Conservation (phyloP, 2,113 vertebrate species). For the Heterotilapia buettikoferi region DNA sequence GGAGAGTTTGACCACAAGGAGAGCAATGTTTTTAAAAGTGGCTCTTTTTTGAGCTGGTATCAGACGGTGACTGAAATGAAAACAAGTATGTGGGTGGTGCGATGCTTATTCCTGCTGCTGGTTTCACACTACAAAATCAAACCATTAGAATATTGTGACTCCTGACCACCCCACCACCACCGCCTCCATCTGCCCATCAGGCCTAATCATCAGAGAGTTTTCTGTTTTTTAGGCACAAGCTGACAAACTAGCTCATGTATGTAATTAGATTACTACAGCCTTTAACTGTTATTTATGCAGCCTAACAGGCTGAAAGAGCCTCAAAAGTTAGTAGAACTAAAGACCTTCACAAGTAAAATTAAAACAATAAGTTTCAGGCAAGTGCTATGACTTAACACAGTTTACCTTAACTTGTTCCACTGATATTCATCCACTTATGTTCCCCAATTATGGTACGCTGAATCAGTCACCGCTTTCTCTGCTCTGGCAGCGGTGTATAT, state of each 20-base stretch:
- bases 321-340: neutral
- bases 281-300: neutral
- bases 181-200: neutral
- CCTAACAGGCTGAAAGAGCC: neutral
- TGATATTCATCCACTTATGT: neutral
- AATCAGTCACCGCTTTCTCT: neutral
- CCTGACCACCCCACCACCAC: neutral
- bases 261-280: neutral
- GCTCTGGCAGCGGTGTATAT: neutral
- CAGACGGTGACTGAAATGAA: neutral
- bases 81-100: neutral
- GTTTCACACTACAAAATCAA: neutral
- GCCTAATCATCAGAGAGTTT: neutral
- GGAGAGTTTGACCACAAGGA: neutral
- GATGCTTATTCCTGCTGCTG: neutral
- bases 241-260: neutral
- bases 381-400: neutral
- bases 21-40: neutral
- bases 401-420: neutral
- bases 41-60: neutral
- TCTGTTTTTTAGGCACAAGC: neutral
- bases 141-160: neutral
- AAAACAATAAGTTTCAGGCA: neutral
- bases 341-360: neutral
- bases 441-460: fast-evolving